Conservation (phyloP, 2,888 invertebrate species). For the Dysmachus trigonus region DNA sequence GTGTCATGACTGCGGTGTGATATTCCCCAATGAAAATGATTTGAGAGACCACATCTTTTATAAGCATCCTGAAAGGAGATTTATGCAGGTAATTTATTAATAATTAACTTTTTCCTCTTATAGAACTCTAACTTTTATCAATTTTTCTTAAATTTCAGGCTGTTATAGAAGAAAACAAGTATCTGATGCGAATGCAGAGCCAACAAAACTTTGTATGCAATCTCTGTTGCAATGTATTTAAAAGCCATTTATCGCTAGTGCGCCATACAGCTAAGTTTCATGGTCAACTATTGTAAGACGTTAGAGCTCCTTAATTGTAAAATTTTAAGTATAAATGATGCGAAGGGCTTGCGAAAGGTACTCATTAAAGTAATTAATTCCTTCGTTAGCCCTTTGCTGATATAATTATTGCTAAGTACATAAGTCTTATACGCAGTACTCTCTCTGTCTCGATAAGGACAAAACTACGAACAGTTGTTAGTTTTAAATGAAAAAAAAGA, state of each 20-base stretch:
- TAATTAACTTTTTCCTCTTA: neutral
- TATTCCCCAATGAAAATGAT: conserved; percentile 52
- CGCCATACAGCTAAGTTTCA: conserved; percentile 54
- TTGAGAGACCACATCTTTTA: conserved; percentile 53
- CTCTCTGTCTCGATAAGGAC: conserved; percentile 10
- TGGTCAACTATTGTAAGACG: conserved; percentile 53
- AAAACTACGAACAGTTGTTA: conserved; percentile 23
- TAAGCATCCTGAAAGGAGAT: conserved; percentile 53
- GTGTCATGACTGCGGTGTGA: conserved; percentile 53
- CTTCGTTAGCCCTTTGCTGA: neutral
- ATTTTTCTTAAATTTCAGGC: conserved; percentile 46
- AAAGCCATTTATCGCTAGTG: conserved; percentile 53
- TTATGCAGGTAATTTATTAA: conserved; percentile 52
- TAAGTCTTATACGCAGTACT: conserved; percentile 29
- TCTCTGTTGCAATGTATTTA: conserved; percentile 54
- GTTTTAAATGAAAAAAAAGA: neutral
- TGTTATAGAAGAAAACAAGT: conserved; percentile 54
- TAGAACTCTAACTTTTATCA: neutral
- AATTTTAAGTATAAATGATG: neutral
- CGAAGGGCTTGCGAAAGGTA: neutral
- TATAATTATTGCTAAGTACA: conserved; percentile 4
- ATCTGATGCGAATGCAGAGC: conserved; percentile 53
- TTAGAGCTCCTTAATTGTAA: neutral
- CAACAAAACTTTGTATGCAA: conserved; percentile 53
- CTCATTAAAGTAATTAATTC: neutral